Conservation (phyloP, 2,797 vertebrate genomes). For the Helarctos malayanus region DNA sequence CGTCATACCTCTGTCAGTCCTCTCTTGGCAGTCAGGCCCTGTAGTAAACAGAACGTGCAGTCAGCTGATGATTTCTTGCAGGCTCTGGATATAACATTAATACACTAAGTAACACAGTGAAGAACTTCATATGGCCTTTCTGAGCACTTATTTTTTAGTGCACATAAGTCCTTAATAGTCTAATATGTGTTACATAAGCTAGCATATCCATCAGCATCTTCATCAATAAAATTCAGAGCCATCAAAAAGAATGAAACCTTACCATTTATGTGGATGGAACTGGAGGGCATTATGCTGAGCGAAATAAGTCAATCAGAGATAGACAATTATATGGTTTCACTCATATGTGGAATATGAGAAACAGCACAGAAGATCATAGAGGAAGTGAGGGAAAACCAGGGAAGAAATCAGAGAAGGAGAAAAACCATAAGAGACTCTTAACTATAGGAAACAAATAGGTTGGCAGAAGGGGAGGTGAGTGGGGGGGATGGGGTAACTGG, state of each 20-base stretch:
- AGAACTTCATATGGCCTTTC: neutral
- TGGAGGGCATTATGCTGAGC: neutral
- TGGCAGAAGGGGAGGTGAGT: neutral
- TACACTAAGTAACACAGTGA: neutral
- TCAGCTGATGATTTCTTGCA: neutral
- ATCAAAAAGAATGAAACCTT: neutral
- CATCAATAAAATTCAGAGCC: constrained; percentile 37
- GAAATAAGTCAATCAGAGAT: neutral
- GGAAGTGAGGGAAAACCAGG: neutral
- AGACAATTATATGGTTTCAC: neutral
- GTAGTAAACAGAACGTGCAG: neutral
- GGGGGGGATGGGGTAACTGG: neutral
- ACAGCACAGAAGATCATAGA: neutral
- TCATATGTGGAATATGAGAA: neutral
- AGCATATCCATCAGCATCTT: neutral
- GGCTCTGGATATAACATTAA: neutral
- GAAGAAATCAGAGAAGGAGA: neutral
- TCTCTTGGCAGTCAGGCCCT: neutral
- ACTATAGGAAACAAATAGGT: neutral
- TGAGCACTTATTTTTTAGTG: neutral
- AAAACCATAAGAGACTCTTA: neutral
- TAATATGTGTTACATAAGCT: neutral
- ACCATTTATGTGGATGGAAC: neutral
- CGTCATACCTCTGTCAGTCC: neutral
- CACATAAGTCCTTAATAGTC: neutral